Conservation (phyloP, 2,113 vertebrate genomes). For the Cololabis saira region DNA sequence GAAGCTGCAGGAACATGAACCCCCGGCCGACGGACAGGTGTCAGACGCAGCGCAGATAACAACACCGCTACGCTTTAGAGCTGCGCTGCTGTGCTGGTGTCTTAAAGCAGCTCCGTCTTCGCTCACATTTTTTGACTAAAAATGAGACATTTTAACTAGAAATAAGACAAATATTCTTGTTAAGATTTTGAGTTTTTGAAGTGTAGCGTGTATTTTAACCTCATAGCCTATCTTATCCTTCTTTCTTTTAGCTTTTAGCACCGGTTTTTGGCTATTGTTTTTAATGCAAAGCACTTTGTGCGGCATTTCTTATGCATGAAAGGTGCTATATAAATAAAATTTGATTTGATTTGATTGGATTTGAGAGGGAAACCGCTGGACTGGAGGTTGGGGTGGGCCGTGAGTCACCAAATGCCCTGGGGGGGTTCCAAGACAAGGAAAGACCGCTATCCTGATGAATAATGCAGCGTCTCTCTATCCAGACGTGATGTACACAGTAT, state of each 20-base stretch:
- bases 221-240: no score
- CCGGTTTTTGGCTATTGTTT: no score
- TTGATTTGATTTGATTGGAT: no score
- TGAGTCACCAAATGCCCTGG: slow-evolving; percentile 39
- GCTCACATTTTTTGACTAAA: no score
- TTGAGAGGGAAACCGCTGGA: slow-evolving; percentile 12
- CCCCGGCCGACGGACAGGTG: slow-evolving; percentile 54
- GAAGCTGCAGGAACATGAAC: slow-evolving; percentile 42
- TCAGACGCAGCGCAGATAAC: slow-evolving; percentile 40
- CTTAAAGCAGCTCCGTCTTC: neutral
- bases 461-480: slow-evolving; percentile 46
- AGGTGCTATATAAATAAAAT: no score
- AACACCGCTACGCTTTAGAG: slow-evolving; percentile 42
- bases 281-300: no score
- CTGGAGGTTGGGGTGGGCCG: slow-evolving; percentile 5
- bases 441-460: slow-evolving; percentile 48
- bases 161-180: no score
- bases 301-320: no score
- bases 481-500: slow-evolving; percentile 21
- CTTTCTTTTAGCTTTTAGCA: no score
- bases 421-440: slow-evolving; percentile 41
- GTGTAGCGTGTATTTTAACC: no score
- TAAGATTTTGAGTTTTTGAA: no score
- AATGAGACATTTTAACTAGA: no score
- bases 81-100: slow-evolving; percentile 1